Base-by-base conservation (phyloP, 2,888 invertebrate species). In the Calameuta filiformis region DNA sequence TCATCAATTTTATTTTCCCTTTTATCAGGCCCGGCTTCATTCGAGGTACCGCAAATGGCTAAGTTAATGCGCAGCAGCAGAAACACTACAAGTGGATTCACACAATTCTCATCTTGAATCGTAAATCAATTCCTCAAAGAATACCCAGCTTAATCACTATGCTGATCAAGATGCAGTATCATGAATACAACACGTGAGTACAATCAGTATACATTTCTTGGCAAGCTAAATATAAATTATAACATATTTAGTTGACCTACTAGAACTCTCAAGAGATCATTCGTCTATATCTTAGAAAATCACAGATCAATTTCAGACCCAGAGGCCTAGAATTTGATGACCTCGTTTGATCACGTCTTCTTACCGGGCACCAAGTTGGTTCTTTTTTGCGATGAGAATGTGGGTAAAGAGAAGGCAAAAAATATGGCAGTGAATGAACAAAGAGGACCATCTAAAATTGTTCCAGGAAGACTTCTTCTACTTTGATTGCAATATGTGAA, bases 321-420 rank as follows among this genome's bases (percentile, higher is more conserved):
- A 71, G 31, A 71, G 56, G 56, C 71, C 33, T 71, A 71, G 31
- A 31, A 34, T 71, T 33, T 71, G 71, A 56, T 71, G 71, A 71
- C 71, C 71, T 34, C 71, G 71, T 33, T 71, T 33, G 33, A 34
- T 31, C 31, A 31, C 6, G 71, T 23, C 33, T 71, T 9, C 12
- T 71, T 34, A 71, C 23, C 34, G 31, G 33, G 9, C 31, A 71
- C 31, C 71, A 31, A 31, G 23, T 71, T 34, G 71, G 31, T 31
- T 56, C 23, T 56, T 9, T 56, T 56, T 23, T 56, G 56, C 56
- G 56, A 23, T 23, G 56, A 23, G 56, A 56, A 23, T 23, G 23
- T 23, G 56, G 23, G 9, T 56, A 56, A 23, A 56, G 23, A 23
- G 23, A 56, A 23, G 23, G 23, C 56, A 23, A 56, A 56, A 56